Conservation (phyloP, 2,888 invertebrate species). For the Tenthredo livida region DNA sequence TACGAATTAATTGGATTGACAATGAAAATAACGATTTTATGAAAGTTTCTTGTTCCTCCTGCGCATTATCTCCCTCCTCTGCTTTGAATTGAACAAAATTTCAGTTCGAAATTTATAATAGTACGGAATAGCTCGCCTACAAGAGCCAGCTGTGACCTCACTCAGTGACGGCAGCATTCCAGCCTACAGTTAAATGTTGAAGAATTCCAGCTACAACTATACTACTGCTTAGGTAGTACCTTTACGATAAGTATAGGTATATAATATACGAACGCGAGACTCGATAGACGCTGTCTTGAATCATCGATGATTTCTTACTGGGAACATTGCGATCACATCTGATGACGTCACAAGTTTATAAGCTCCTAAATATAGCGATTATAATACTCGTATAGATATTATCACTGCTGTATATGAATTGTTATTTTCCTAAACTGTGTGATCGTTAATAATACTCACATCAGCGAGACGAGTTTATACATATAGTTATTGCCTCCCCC, state of each 20-base stretch:
- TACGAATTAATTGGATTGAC: no score
- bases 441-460: neutral
- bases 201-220: conserved; percentile 43
- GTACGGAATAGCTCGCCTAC: neutral
- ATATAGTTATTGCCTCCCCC: no score
- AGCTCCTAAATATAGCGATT: conserved; percentile 49
- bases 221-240: neutral
- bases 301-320: conserved; percentile 58
- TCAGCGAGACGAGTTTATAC: neutral
- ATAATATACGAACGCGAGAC: neutral
- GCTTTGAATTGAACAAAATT: neutral
- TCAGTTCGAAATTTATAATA: neutral
- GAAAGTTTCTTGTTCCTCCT: neutral
- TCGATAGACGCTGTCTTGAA: conserved; percentile 55
- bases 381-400: conserved; percentile 6
- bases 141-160: conserved; percentile 42
- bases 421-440: neutral
- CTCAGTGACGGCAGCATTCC: conserved; percentile 44
- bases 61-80: neutral
- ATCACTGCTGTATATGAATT: conserved; percentile 2
- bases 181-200: conserved; percentile 20
- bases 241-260: neutral
- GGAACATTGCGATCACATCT: conserved; percentile 21
- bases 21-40: neutral
- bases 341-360: conserved; percentile 5